These are phyloP conservation scores for Corythornis cristatus DNA, from an alignment of 2,113 vertebrate species.

Conservation along the genomic window DNA sequence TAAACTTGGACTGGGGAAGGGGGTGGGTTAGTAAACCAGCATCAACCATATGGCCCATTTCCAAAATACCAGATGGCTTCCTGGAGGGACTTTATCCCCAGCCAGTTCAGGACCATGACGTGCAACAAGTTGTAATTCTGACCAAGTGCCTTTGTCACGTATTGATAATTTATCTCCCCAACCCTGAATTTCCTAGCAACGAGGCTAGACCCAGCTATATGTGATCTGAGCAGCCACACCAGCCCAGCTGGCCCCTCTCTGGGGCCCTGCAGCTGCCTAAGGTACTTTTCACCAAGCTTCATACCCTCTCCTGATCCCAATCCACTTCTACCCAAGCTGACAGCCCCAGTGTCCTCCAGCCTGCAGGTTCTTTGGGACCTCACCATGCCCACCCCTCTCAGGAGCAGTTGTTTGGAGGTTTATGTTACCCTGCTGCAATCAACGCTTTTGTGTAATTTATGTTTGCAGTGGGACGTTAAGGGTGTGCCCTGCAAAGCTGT, in stretches of 20 bases:
- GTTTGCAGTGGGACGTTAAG: background rate
- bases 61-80: background rate
- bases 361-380: background rate
- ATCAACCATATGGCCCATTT: background rate
- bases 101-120: rapidly evolving
- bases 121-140: background rate
- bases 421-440: background rate
- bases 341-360: background rate
- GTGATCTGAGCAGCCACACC: rapidly evolving
- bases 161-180: background rate
- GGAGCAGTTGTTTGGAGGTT: background rate
- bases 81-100: background rate
- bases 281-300: background rate
- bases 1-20: background rate
- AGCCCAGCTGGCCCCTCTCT: rapidly evolving
- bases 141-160: background rate
- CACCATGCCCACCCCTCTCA: background rate
- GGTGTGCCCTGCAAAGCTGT: background rate
- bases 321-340: background rate
- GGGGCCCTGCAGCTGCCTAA: too few species aligned
- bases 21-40: background rate
- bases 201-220: background rate
- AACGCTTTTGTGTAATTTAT: background rate
- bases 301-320: rapidly evolving
- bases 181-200: background rate